These are phyloP conservation scores for Chionodraco myersi DNA, from an alignment of 2,113 vertebrate species.

Conservation along the genomic window DNA sequence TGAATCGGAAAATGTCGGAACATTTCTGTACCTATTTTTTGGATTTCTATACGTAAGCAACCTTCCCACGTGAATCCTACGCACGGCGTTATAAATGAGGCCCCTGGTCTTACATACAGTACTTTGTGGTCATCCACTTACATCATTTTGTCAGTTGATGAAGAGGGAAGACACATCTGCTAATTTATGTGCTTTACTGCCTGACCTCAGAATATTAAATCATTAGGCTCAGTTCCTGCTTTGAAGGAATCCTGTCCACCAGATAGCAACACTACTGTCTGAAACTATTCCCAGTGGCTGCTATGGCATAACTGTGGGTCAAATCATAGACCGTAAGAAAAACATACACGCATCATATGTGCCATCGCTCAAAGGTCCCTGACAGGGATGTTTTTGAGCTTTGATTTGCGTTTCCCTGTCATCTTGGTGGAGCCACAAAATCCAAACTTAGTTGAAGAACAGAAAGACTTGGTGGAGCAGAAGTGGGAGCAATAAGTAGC, in stretches of 20 bases:
- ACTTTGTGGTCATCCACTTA: conserved; percentile 61
- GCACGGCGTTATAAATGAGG: no score
- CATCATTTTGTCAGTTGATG: conserved; percentile 54
- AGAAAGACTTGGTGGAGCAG: conserved; percentile 15
- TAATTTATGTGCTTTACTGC: conserved; percentile 62
- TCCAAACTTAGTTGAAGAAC: conserved; percentile 20
- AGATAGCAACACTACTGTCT: conserved; percentile 26
- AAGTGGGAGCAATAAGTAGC: conserved; percentile 17
- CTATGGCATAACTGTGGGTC: conserved; percentile 48
- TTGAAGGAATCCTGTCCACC: conserved; percentile 9
- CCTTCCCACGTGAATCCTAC: no score
- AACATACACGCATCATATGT: conserved; percentile 20
- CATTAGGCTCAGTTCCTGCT: conserved; percentile 45
- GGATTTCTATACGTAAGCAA: no score
- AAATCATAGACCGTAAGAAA: conserved; percentile 17
- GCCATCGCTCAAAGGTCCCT: conserved; percentile 29
- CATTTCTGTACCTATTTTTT: no score
- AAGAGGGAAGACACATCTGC: conserved; percentile 35
- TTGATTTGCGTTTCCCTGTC: conserved; percentile 17
- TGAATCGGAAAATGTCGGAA: no score
- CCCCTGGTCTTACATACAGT: conserved; percentile 10
- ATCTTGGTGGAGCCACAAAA: conserved; percentile 34
- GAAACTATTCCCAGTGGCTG: conserved; percentile 24
- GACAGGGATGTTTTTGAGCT: conserved; percentile 17
- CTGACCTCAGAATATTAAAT: conserved; percentile 64